Evolutionary conservation across 2,797 vertebrate genomes (phyloP).

Genomic region (Acanthornis magna): DNA sequence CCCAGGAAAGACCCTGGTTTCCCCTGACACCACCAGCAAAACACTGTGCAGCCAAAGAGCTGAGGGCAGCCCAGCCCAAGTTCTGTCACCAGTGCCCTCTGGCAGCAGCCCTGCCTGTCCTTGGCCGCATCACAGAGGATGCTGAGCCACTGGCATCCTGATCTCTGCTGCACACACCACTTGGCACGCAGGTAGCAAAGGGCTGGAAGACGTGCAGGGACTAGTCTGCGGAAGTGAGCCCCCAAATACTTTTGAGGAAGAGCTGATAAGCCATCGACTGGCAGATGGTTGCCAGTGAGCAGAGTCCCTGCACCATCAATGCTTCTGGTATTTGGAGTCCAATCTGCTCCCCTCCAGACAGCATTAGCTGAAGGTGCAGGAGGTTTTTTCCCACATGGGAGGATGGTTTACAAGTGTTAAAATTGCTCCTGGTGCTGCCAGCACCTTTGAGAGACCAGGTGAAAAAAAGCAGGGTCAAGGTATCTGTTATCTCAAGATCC

Average conservation of each 20-base stretch:
- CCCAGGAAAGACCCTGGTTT: not conserved
- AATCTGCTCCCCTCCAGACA: not conserved
- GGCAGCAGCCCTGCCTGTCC: not conserved
- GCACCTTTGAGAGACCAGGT: not conserved
- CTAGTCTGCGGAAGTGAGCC: not conserved
- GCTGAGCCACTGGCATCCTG: not conserved
- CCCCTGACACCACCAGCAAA: not conserved
- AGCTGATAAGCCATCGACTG: fast-evolving
- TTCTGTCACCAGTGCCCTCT: not conserved
- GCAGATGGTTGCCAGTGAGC: not conserved
- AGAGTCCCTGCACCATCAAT: not conserved
- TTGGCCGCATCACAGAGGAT: not conserved
- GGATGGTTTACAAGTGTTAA: not conserved
- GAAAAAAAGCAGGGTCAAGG: not conserved
- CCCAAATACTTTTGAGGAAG: not conserved
- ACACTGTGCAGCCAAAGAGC: not conserved
- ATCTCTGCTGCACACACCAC: not conserved
- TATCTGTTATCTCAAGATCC: not conserved
- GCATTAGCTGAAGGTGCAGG: not conserved
- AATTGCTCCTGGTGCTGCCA: not conserved
- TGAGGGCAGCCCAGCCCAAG: not conserved
- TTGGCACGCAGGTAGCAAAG: not conserved
- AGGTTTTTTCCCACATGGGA: not conserved
- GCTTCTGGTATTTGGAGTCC: not conserved
- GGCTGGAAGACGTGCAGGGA: not conserved